These are phyloP conservation scores for Latrodectus elegans DNA, from an alignment of 2,888 invertebrate species.

Conservation along the genomic window DNA sequence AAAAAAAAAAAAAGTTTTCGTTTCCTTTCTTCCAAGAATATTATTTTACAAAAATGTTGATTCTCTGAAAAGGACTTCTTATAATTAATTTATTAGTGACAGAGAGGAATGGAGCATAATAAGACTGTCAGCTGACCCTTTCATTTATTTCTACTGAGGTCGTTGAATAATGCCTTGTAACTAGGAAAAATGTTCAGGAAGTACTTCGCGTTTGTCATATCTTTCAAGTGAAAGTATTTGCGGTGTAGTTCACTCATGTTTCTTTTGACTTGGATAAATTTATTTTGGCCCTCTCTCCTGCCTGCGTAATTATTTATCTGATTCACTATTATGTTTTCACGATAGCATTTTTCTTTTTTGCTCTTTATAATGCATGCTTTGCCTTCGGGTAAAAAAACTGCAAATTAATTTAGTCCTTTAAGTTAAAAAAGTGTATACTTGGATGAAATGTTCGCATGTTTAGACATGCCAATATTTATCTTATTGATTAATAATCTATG, in stretches of 20 bases:
- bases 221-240: slow-evolving; percentile 4
- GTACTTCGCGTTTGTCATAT: slow-evolving; percentile 2
- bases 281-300: neutral
- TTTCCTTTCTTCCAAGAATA: neutral
- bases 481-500: no score
- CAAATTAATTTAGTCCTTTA: no score
- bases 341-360: no score
- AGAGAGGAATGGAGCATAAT: slow-evolving; percentile 28
- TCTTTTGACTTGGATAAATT: neutral
- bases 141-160: neutral
- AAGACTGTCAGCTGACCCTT: slow-evolving; percentile 20
- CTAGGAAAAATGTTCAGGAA: neutral
- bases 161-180: neutral
- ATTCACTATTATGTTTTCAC: no score
- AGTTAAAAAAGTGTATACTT: no score
- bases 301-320: neutral
- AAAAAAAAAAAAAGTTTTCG: neutral
- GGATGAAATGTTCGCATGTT: no score
- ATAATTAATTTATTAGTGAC: slow-evolving; percentile 16
- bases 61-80: neutral
- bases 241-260: neutral
- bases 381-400: no score
- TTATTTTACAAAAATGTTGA: neutral
- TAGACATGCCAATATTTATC: no score
- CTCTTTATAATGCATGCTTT: no score